Base-by-base conservation (phyloP, 2,888 invertebrate species). In the Steinernema scapterisci region DNA sequence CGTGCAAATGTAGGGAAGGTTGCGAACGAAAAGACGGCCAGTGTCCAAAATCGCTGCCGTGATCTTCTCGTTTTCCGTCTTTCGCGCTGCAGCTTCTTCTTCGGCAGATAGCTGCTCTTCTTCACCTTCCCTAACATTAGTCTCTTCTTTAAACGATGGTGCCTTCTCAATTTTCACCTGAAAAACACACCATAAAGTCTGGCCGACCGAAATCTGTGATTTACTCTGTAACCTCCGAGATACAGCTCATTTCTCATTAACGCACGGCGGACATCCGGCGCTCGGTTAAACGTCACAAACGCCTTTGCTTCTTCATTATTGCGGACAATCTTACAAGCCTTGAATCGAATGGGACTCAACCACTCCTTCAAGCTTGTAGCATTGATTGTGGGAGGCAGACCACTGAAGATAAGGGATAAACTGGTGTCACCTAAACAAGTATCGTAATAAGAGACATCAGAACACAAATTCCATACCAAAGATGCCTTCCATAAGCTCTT, bases 1-100 rank as follows among this genome's bases (percentile, higher is more conserved):
- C 0, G 92, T 93, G 7, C 92, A 91, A 1, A 92, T 91, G 87
- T 95, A 97, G 0, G 95, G 90, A 75, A 97, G 90, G 90, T 97
- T 97, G 77, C 97, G 91, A 0, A 96, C 90, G 90, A 95, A 97
- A 84, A 97, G 92, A 81, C 93, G 91, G 0, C 97, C 97, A 80
- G 95, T 95, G 86, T 90, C 84, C 27, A 83, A 78, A 48, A 84
- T 84, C 54, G 78, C 76, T 25, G 85, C 83, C 3, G 79, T 75
- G 43, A 79, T 77, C 19, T 77, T 54, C 48, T 77, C 77, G 27
- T 27, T 77, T 71, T 45, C 73, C 38, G 27, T 73, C 70, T 25
- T 74, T 9, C 73, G 54, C 9, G 72, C 38, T 51, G 19, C 48
- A 9, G 16, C 19, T 44, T 75, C 76, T 38, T 73, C 73, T 73